Evolutionary conservation across 2,113 vertebrate species (phyloP), one percentile per base, ranked within the genome.

Genomic region (Phocoena sinus): DNA sequence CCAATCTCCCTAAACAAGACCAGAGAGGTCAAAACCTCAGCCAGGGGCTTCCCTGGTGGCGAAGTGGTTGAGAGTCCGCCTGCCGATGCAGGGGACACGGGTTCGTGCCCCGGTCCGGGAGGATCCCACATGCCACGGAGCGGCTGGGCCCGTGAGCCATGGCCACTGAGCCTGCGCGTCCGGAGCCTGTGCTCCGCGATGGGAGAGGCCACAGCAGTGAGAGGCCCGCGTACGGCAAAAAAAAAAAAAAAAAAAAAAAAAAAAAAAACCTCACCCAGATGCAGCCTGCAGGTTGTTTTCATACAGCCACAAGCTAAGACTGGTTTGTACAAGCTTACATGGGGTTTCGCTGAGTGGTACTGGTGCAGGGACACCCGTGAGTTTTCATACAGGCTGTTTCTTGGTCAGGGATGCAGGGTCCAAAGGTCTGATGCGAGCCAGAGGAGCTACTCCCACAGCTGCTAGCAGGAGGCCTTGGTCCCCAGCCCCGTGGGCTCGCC

Each of bases 121-220:
- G 2, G 44, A 47, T 0, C 44, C 9, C 44, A 47, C 44, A 2
- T 47, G 44, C 44, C 44, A 8, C 8, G 0, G 7, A 44, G 44
- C 44, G 7, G 44, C 44, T 44, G 8, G 44, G 44, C 44, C 44
- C 8, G 44, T 8, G 44, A 44, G 44, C 44, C 44, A 44, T 44
- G 44, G 8, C 44, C 7, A 6, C 44, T 44, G 44, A 44, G 44
- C 44, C 44, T 44, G 44, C 1, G 44, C 44, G 44, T 44, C 44
- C 1, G 44, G 44, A 47, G 44, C 44, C 44, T 47, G 44, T 47
- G 44, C 0, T 47, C 44, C 0, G 44, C 9, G 2, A 2, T 9
- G 44, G 44, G 44, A 47, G 44, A 47, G 44, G 44, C 44, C 44
- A 47, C 44, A 47, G 10, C 44, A 47, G 44, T 11, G 44, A 47